phyloP scores from a whole-genome alignment of 2,888 invertebrate genomes.

The Cheilosia vernalis region DNA sequence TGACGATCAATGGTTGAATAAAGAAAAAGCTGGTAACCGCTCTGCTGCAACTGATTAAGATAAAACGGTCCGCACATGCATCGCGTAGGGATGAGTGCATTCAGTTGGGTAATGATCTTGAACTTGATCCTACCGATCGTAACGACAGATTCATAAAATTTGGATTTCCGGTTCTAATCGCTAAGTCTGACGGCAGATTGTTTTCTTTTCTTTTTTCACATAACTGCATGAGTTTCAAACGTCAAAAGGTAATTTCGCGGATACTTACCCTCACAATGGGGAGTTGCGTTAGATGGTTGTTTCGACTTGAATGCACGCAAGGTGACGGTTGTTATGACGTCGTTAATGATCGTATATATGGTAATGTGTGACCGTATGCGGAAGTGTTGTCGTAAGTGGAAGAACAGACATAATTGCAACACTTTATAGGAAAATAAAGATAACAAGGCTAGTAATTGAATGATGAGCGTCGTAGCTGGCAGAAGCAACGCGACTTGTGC shows the following conservation, averaged over 20 bases:
- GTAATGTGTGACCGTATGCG: conserved; percentile 8
- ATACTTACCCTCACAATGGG: conserved; percentile 8
- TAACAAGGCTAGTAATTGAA: neutral
- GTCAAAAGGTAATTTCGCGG: conserved; percentile 4
- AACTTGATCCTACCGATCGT: neutral
- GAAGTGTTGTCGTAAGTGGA: conserved; percentile 1
- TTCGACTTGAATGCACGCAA: conserved; percentile 7
- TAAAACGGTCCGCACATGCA: neutral
- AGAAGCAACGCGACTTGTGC: neutral
- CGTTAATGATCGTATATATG: conserved; percentile 2
- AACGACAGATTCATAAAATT: neutral
- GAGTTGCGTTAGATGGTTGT: neutral
- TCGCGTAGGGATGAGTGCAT: too few relatives aligned
- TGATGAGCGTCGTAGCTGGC: neutral
- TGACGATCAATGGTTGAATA: neutral
- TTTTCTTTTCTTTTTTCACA: neutral
- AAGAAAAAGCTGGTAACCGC: neutral
- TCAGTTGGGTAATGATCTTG: neutral
- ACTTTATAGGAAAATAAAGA: neutral
- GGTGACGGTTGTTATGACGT: conserved; percentile 17
- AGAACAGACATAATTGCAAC: conserved; percentile 5
- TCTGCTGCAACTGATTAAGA: neutral
- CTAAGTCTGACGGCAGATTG: neutral
- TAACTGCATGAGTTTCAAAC: neutral
- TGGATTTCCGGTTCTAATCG: conserved; percentile 2